These are phyloP conservation scores for Clostera curtula DNA, from an alignment of 2,888 invertebrate genomes.

Conservation along the genomic window DNA sequence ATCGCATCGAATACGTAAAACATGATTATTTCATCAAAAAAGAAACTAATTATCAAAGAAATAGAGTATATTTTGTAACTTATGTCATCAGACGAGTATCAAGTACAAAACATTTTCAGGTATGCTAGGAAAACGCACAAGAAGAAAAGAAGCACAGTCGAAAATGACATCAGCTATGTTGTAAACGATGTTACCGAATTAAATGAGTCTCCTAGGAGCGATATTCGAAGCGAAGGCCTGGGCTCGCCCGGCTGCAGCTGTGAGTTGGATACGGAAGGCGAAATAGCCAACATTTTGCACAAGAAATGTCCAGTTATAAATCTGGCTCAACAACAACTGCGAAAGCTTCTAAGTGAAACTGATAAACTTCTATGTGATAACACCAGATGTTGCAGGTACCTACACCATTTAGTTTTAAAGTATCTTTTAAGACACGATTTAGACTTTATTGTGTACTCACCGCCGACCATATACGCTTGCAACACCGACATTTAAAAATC, in stretches of 20 bases:
- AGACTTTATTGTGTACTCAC: background rate
- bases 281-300: conserved; percentile 53
- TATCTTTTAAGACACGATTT: too few relatives aligned
- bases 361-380: conserved; percentile 48
- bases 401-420: too few relatives aligned
- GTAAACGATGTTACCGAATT: conserved; percentile 31
- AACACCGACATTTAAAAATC: too few relatives aligned
- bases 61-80: conserved; percentile 7
- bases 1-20: too few relatives aligned
- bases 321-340: conserved; percentile 54
- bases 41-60: too few relatives aligned
- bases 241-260: conserved; percentile 41
- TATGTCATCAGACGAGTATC: conserved; percentile 53
- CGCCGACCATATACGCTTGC: too few relatives aligned
- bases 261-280: conserved; percentile 43
- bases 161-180: conserved; percentile 24
- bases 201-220: conserved; percentile 36
- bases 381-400: conserved; percentile 48
- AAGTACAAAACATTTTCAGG: conserved; percentile 49
- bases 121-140: conserved; percentile 56
- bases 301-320: conserved; percentile 61
- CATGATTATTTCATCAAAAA: too few relatives aligned
- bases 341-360: conserved; percentile 51
- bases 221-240: conserved; percentile 19
- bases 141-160: conserved; percentile 32